phyloP scores from a whole-genome alignment of 2,113 vertebrate species.

The Epinephelus fuscoguttatus region DNA sequence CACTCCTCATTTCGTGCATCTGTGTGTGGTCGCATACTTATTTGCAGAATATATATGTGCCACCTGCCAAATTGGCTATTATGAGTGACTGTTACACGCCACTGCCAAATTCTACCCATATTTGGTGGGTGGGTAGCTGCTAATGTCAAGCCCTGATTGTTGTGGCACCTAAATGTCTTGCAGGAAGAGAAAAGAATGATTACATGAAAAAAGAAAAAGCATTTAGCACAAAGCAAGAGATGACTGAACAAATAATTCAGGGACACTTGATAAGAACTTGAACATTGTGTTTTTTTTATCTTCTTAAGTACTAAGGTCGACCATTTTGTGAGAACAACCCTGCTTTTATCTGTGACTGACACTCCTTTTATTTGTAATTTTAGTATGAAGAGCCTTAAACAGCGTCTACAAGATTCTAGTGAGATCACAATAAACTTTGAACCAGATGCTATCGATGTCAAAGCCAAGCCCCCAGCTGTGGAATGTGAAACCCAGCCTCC shows the following conservation, averaged over 20 bases:
- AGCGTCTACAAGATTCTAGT: constrained; percentile 1
- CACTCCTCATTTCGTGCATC: no score
- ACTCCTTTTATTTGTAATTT: constrained; percentile 13
- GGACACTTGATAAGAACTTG: not conserved
- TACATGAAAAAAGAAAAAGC: no score
- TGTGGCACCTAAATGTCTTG: no score
- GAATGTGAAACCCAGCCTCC: not conserved
- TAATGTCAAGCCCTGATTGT: no score
- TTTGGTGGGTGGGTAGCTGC: no score
- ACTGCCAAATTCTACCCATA: no score
- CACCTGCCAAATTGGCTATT: no score
- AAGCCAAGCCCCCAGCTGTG: not conserved
- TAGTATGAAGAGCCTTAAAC: constrained; percentile 45
- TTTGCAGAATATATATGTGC: no score
- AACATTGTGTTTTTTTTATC: not conserved
- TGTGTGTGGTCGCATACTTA: no score
- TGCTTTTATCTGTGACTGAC: not conserved
- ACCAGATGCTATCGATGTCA: fast-evolving
- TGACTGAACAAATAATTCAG: not conserved
- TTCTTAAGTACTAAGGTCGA: not conserved
- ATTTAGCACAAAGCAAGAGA: not conserved
- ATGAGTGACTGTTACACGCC: no score
- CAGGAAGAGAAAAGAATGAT: no score
- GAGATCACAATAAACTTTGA: fast-evolving
- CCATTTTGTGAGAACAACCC: not conserved